These are phyloP conservation scores for Drosophila bifasciata DNA, from an alignment of 1,140 invertebrate genomes.

Conservation along the genomic window DNA sequence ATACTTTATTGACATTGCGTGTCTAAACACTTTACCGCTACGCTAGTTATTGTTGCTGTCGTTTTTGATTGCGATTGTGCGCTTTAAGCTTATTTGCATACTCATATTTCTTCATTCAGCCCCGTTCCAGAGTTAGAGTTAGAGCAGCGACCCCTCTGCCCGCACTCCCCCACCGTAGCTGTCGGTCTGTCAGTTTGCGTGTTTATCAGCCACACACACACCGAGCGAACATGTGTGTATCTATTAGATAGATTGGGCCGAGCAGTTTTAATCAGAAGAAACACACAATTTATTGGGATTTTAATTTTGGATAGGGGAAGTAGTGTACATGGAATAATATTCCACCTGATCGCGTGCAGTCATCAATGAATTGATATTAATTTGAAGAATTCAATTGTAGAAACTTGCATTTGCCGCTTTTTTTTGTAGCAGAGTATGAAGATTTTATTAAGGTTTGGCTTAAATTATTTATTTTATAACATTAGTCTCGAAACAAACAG, in stretches of 20 bases:
- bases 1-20: constrained; percentile 82
- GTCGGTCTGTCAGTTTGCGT: constrained; percentile 35
- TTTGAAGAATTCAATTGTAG: no score
- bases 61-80: constrained; percentile 78
- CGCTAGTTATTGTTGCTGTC: constrained; percentile 69
- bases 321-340: constrained; percentile 40
- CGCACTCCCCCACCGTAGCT: constrained; percentile 47
- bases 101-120: constrained; percentile 69
- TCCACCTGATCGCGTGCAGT: constrained; percentile 21
- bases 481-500: no score
- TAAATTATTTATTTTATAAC: no score
- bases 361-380: background rate
- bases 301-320: constrained; percentile 35
- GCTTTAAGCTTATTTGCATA: constrained; percentile 81
- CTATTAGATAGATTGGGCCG: constrained; percentile 49
- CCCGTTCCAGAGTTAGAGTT: background rate
- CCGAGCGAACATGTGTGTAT: constrained; percentile 52
- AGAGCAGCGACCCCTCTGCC: constrained; percentile 19
- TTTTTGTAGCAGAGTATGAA: no score
- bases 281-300: constrained; percentile 46
- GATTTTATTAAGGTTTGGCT: no score
- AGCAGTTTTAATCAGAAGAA: constrained; percentile 56
- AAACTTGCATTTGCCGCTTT: no score
- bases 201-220: constrained; percentile 48
- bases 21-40: constrained; percentile 81